phyloP scores from a whole-genome alignment of 2,888 invertebrate species.

The Adelphocoris suturalis region DNA sequence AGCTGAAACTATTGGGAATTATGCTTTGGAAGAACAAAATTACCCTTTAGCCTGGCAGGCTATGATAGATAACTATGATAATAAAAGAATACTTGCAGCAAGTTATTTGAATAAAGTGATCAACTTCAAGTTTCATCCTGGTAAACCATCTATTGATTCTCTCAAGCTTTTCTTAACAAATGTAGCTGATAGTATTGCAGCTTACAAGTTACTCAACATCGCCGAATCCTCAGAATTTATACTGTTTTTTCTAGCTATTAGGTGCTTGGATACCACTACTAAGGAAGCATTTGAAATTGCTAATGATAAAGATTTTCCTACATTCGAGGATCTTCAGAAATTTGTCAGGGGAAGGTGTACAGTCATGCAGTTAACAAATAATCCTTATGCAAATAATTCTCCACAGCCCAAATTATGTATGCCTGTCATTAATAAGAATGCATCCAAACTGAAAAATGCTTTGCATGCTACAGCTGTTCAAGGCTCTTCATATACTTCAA shows the following conservation, averaged over 20 bases:
- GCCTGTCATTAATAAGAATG: neutral
- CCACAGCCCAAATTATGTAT: neutral
- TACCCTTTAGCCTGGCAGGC: conserved; percentile 25
- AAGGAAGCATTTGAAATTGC: too few species aligned
- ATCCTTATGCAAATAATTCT: neutral
- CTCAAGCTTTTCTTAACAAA: neutral
- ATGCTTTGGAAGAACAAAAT: conserved; percentile 4
- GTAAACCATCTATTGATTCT: conserved; percentile 4
- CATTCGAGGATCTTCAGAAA: too few species aligned
- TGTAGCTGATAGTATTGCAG: neutral
- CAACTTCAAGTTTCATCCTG: neutral
- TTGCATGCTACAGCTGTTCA: neutral
- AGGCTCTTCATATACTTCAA: neutral
- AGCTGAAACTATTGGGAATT: neutral
- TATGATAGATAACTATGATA: neutral
- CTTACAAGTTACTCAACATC: too few species aligned
- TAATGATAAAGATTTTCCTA: too few species aligned
- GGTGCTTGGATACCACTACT: too few species aligned
- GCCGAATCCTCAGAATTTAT: too few species aligned
- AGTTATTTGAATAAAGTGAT: neutral
- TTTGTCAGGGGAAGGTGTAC: neutral
- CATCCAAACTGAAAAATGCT: neutral
- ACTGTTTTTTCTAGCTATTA: too few species aligned
- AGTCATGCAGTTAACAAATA: neutral
- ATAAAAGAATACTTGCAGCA: neutral